Conservation (phyloP, 2,888 invertebrate species). For the Synanthedon vespiformis region DNA sequence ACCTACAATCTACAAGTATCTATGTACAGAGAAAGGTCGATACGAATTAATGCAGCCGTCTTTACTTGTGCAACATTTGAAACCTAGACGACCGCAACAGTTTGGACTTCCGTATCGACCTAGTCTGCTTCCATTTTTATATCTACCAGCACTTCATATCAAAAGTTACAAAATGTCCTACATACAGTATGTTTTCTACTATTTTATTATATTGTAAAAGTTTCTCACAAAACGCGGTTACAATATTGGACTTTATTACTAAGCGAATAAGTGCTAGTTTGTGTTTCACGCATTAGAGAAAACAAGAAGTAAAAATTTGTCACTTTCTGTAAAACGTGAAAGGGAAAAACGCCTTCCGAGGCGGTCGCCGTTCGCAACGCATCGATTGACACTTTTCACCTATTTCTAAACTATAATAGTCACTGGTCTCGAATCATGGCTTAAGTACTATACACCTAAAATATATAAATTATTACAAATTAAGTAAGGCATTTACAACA, state of each 20-base stretch:
- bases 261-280: constrained; percentile 44
- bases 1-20: constrained; percentile 52
- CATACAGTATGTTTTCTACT: constrained; percentile 50
- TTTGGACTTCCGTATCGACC: constrained; percentile 56
- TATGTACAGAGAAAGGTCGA: constrained; percentile 46
- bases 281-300: constrained; percentile 51
- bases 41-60: constrained; percentile 62
- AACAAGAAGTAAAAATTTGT: constrained; percentile 49
- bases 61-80: constrained; percentile 25
- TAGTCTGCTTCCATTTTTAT: constrained; percentile 44
- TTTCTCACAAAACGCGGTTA: constrained; percentile 50
- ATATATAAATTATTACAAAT: constrained; percentile 72
- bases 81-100: constrained; percentile 41
- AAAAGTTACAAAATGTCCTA: constrained; percentile 67
- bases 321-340: constrained; percentile 58
- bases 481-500: constrained; percentile 71
- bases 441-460: constrained; percentile 72
- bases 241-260: constrained; percentile 46
- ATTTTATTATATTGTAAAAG: constrained; percentile 51
- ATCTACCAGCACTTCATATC: constrained; percentile 66
- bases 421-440: constrained; percentile 71
- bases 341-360: constrained; percentile 54
- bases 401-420: constrained; percentile 67
- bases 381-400: constrained; percentile 34
- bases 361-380: constrained; percentile 19